phyloP scores from a whole-genome alignment of 2,113 vertebrate species.

The Takifugu flavidus region DNA sequence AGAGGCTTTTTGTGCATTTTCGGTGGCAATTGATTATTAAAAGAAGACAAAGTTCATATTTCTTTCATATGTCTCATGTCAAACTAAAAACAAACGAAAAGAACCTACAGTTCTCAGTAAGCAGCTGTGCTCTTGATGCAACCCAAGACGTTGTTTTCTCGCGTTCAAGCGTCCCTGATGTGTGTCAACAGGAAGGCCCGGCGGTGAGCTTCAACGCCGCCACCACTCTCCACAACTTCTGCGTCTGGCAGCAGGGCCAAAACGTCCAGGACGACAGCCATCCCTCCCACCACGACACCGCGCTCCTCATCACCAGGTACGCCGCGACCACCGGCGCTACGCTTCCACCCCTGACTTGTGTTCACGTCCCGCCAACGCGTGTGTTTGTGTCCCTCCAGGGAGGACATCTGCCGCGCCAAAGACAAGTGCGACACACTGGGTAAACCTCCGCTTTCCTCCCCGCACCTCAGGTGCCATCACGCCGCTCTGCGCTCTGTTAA shows the following conservation, averaged over 20 bases:
- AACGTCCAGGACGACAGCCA: conserved; percentile 88
- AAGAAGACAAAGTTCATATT: too few species aligned
- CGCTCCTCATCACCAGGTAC: conserved; percentile 95
- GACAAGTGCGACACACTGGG: conserved; percentile 97
- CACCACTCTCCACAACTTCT: conserved; percentile 92
- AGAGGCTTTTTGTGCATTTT: not conserved
- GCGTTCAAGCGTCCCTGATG: not conserved
- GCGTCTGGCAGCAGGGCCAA: conserved; percentile 91
- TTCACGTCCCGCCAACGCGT: not conserved
- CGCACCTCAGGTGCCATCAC: conserved; percentile 12
- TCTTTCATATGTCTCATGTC: too few species aligned
- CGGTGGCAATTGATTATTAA: conserved; percentile 2
- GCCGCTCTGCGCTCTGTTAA: conserved; percentile 35
- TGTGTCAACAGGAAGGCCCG: conserved; percentile 84
- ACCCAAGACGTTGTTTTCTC: not conserved
- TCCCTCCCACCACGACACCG: conserved; percentile 92
- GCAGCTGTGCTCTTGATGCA: too few species aligned
- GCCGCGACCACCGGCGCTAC: not conserved
- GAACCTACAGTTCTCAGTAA: not conserved
- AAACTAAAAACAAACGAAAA: not conserved
- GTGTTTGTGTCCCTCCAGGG: conserved; percentile 73
- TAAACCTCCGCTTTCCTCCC: conserved; percentile 72
- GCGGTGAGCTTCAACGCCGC: conserved; percentile 89
- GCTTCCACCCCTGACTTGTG: not conserved
- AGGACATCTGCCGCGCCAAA: conserved; percentile 95